Base-by-base conservation (phyloP, 2,797 vertebrate genomes). In the Lycodopsis pacificus region DNA sequence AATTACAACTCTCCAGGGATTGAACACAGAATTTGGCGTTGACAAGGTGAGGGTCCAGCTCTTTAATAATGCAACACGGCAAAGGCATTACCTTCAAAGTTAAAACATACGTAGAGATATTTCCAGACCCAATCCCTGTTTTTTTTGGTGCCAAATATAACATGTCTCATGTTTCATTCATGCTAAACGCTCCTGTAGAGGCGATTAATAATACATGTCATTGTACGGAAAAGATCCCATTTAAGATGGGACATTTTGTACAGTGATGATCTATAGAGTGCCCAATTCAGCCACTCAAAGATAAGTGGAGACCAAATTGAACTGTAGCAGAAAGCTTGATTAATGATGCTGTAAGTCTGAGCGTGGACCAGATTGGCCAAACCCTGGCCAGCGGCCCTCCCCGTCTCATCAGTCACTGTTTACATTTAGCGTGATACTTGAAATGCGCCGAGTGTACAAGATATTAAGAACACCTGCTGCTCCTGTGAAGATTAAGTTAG, bases 401-500 rank as follows among this genome's bases (percentile, higher is more conserved):
- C 74, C 2, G 17, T 71, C 72, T 92, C 89, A 90, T 90, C 89
- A 85, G 91, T 91, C 74, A 54, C 91, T 94, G 96, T 97, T 97
- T 97, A 96, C 95, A 94, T 94, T 90, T 87, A 93, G 91, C 57
- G 32, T 82, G 91, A 95, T 96, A 96, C 97, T 97, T 97, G 95
- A 97, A 97, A 79, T 94, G 86, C 78, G 73, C 82, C 65, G 22
- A 51, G 83, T 89, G 87, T 88, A 76, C 40, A 14, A 76, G 74
- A 89, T 79, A 77, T 83, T 67, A 79, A 49, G 82, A 90, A 85
- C 87, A 88, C 83, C 88, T 85, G 80, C 85, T 82, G 71, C 76
- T 73, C 76, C 77, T 13, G 53, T 32, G 71, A 78, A 74, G 74
- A 85, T 83, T 78, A 80, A 69, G 65, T 69, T 34, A 44, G 76